A percentile compares a stretch with the other conserved stretches of the same genome.
These are phyloP conservation scores for Hetaerina titia DNA, from an alignment of 2,888 invertebrate species.

Conservation along the genomic window DNA sequence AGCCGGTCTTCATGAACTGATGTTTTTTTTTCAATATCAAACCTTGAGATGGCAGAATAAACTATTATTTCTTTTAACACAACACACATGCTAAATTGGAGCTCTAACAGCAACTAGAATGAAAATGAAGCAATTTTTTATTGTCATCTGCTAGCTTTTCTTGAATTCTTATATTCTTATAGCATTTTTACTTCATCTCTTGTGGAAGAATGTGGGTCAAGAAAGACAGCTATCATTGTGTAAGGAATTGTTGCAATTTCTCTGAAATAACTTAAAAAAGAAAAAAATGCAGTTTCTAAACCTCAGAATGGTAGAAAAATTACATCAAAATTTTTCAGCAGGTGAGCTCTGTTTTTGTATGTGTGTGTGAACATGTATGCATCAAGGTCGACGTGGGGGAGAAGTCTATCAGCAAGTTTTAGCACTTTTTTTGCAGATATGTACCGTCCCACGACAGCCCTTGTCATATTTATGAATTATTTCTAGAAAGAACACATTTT, in stretches of 20 bases:
- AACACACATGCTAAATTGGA: slow-evolving; percentile 67
- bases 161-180: slow-evolving; percentile 59
- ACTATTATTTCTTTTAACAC: slow-evolving; percentile 67
- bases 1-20: slow-evolving; percentile 62
- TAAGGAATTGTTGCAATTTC: slow-evolving; percentile 62
- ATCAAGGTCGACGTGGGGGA: slow-evolving; percentile 65
- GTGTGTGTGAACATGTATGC: slow-evolving; percentile 57
- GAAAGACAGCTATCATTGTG: slow-evolving; percentile 63
- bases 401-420: slow-evolving; percentile 65
- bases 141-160: slow-evolving; percentile 68
- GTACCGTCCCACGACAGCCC: slow-evolving; percentile 61
- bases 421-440: slow-evolving; percentile 65
- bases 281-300: slow-evolving; percentile 57
- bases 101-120: slow-evolving; percentile 65
- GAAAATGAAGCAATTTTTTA: slow-evolving; percentile 68
- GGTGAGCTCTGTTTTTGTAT: slow-evolving; percentile 62
- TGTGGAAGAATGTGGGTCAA: slow-evolving; percentile 65
- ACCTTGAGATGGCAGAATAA: slow-evolving; percentile 61
- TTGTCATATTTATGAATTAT: slow-evolving; percentile 63
- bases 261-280: slow-evolving; percentile 53
- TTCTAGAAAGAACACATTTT: slow-evolving; percentile 65
- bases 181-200: slow-evolving; percentile 64
- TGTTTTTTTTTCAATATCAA: slow-evolving; percentile 50
- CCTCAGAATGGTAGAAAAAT: slow-evolving; percentile 66
- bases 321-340: slow-evolving; percentile 65